Percentiles rank a stretch among this genome's conserved stretches.
These are phyloP conservation scores for Drosophila imparisetae DNA, from an alignment of 2,888 invertebrate species.

Conservation along the genomic window DNA sequence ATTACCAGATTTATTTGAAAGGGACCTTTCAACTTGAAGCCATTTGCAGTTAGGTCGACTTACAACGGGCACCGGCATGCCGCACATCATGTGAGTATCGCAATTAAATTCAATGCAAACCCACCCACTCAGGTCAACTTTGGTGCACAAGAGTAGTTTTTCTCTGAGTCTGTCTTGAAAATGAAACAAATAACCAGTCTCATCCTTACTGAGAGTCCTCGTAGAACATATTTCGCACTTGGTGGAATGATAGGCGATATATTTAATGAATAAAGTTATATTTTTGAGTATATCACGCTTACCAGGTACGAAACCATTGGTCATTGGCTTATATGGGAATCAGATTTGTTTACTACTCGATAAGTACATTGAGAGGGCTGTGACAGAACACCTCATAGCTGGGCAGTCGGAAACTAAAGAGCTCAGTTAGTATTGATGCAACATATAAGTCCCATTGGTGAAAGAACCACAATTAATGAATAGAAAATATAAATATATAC, in stretches of 20 bases:
- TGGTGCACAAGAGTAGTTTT: slow-evolving; percentile 42
- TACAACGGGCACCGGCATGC: slow-evolving; percentile 62
- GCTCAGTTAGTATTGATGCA: no score
- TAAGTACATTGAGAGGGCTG: slow-evolving; percentile 28
- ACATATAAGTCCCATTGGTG: no score
- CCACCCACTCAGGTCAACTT: slow-evolving; percentile 57
- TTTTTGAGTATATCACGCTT: slow-evolving; percentile 43
- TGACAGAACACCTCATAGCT: slow-evolving; percentile 23
- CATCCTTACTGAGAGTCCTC: slow-evolving; percentile 79
- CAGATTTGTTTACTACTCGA: slow-evolving; percentile 85
- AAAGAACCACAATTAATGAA: no score
- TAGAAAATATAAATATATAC: no score
- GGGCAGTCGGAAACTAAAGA: slow-evolving; percentile 48
- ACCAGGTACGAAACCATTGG: slow-evolving; percentile 85
- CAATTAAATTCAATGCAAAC: slow-evolving; percentile 61
- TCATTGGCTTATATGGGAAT: slow-evolving; percentile 86
- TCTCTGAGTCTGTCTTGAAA: slow-evolving; percentile 83
- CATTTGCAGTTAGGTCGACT: slow-evolving; percentile 30
- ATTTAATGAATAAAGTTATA: neutral
- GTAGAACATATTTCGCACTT: slow-evolving; percentile 84
- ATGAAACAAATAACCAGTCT: slow-evolving; percentile 85
- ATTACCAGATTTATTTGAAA: no score
- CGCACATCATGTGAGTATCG: slow-evolving; percentile 75
- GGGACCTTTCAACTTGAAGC: no score
- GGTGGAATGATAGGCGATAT: slow-evolving; percentile 73